A percentile compares a stretch with the other conserved stretches of the same genome.
Conservation (phyloP, 2,888 invertebrate species). For the Sphaeridia pumilis region DNA sequence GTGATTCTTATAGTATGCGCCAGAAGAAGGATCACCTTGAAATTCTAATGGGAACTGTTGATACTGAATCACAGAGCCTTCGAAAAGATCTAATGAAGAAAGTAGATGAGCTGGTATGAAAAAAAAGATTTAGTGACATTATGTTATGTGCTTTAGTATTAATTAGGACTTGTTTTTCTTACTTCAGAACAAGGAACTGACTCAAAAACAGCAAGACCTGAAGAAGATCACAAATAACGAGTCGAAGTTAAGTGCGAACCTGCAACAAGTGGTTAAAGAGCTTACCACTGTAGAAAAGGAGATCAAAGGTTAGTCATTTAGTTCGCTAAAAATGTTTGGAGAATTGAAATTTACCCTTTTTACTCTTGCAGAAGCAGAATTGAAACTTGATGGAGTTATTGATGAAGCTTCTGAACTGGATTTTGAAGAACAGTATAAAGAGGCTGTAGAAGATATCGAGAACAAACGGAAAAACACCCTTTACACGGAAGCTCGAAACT, state of each 20-base stretch:
- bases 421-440: constrained; percentile 35
- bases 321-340: constrained; percentile 40
- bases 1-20: constrained; percentile 20
- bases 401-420: constrained; percentile 16
- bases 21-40: constrained; percentile 22
- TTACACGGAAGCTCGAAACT: constrained; percentile 24
- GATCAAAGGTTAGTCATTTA: too few species aligned
- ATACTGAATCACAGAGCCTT: constrained; percentile 47
- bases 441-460: constrained; percentile 35
- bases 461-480: constrained; percentile 19
- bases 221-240: background rate
- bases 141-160: background rate
- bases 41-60: constrained; percentile 42
- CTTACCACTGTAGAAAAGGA: background rate
- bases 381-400: constrained; percentile 18
- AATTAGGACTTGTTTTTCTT: too few species aligned
- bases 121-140: background rate
- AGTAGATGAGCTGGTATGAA: constrained; percentile 46
- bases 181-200: background rate
- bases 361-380: constrained; percentile 15
- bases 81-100: constrained; percentile 51
- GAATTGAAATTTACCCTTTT: constrained; percentile 37
- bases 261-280: background rate
- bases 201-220: background rate
- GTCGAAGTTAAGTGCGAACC: background rate